Base-by-base conservation (phyloP, 2,113 vertebrate species). In the Ceuthmochares aereus region DNA sequence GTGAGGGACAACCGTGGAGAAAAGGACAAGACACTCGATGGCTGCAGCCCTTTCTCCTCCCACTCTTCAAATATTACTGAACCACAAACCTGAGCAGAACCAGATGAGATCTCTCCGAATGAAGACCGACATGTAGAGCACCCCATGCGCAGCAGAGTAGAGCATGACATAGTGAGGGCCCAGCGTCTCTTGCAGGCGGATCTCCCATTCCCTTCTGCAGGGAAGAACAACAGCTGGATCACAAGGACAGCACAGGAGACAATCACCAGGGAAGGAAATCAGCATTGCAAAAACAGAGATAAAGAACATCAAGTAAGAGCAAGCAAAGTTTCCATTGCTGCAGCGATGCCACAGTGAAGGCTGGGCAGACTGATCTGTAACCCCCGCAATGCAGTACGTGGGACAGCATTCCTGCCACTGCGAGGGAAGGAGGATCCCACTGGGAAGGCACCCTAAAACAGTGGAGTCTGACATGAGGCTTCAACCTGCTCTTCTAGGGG, bases 91-190 rank as follows among this genome's bases (percentile, higher is more conserved):
- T 88, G 99, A 99, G 97, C 99, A 99, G 98, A 99, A 99, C 99
- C 99, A 99, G 97, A 99, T 99, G 86, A 99, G 99, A 97, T 99
- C 99, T 87, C 99, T 97, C 73, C 99, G 98, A 76, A 99, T 98
- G 91, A 99, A 99, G 20, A 99, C 95, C 0, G 98, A 98, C 93
- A 99, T 97, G 97, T 99, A 99, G 15, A 99, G 98, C 75, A 99
- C 99, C 0, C 99, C 99, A 0, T 99, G 99, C 0, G 98, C 98
- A 0, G 98, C 98, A 0, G 99, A 98, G 34, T 98, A 98, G 32
- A 99, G 98, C 98, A 99, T 98, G 42, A 99, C 99, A 0, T 99
- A 99, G 90, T 99, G 98, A 0, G 99, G 99, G 14, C 99, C 99
- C 47, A 99, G 97, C 0, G 99, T 99, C 97, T 99, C 99, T 91